phyloP scores from a whole-genome alignment of 1,140 invertebrate species.

The Drosophila jambulina region DNA sequence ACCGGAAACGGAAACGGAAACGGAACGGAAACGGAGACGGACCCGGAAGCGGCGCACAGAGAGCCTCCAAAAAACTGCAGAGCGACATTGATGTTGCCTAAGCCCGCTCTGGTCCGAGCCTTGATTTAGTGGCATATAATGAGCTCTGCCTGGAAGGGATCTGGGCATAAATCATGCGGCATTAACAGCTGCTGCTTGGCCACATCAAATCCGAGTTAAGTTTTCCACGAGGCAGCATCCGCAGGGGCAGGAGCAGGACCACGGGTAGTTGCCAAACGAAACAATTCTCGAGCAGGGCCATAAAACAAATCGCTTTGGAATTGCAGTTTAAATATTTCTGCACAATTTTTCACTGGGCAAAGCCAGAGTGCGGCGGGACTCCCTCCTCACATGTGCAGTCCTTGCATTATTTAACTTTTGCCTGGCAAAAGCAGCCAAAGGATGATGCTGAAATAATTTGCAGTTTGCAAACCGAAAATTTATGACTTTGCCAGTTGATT shows the following conservation, averaged over 20 bases:
- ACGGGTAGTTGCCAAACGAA: slow-evolving; percentile 42
- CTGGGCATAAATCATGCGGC: slow-evolving; percentile 67
- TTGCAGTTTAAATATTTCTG: slow-evolving; percentile 76
- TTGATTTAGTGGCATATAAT: slow-evolving; percentile 62
- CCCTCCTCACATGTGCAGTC: slow-evolving; percentile 32
- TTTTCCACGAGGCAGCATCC: slow-evolving; percentile 54
- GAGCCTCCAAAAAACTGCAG: slow-evolving; percentile 17
- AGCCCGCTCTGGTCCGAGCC: slow-evolving; percentile 6
- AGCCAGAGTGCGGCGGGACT: slow-evolving; percentile 5
- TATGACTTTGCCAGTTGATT: slow-evolving; percentile 70
- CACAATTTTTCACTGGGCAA: slow-evolving; percentile 43
- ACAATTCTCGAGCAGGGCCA: slow-evolving; percentile 56
- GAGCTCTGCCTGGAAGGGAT: slow-evolving; percentile 42
- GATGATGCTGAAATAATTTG: slow-evolving; percentile 66
- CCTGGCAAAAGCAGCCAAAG: slow-evolving; percentile 15
- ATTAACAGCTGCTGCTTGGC: slow-evolving; percentile 77
- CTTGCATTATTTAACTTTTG: slow-evolving; percentile 63
- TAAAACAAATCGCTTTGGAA: slow-evolving; percentile 75
- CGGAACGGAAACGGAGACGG: neutral
- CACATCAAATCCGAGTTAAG: slow-evolving; percentile 78
- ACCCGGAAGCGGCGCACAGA: slow-evolving; percentile 45
- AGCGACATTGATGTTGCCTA: slow-evolving; percentile 35
- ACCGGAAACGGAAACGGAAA: slow-evolving; percentile 6
- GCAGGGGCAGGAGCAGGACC: neutral
- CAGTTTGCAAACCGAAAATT: slow-evolving; percentile 55